Percentiles rank a stretch among this genome's conserved stretches.
Evolutionary conservation across 2,888 invertebrate genomes (phyloP).

Genomic region (Agrotis clavis): DNA sequence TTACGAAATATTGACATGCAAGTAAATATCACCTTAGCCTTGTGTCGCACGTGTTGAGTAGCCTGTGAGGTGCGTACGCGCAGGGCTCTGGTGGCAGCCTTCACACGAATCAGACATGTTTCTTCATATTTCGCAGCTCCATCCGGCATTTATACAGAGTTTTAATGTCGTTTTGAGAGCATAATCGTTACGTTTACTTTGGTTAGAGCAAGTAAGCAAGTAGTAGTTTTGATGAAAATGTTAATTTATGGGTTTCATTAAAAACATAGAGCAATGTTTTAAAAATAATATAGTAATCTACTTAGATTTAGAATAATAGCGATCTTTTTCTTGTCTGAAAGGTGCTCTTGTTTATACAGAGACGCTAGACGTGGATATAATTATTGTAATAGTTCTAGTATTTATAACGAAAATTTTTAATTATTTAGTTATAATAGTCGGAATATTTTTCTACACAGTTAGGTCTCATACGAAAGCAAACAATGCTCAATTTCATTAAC

Average conservation of each 20-base stretch:
- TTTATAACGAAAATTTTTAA: too few relatives aligned
- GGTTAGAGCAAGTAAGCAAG: background rate
- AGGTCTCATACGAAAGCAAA: too few relatives aligned
- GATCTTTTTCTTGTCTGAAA: too few relatives aligned
- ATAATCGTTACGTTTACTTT: conserved; percentile 9
- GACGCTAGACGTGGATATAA: too few relatives aligned
- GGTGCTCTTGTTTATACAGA: too few relatives aligned
- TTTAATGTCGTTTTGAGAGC: conserved; percentile 28
- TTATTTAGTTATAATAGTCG: too few relatives aligned
- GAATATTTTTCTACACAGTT: background rate
- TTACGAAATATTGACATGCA: conserved; percentile 58
- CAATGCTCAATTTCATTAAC: too few relatives aligned
- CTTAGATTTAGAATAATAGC: too few relatives aligned
- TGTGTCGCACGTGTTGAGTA: conserved; percentile 52
- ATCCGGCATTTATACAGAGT: conserved; percentile 32
- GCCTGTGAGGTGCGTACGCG: conserved; percentile 19
- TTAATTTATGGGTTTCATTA: background rate
- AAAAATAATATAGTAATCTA: too few relatives aligned
- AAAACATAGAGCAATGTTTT: too few relatives aligned
- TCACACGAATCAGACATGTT: conserved; percentile 54
- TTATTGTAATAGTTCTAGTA: too few relatives aligned
- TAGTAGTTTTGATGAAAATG: background rate
- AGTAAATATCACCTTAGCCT: conserved; percentile 64
- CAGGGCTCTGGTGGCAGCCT: conserved; percentile 42
- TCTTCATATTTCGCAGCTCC: conserved; percentile 52